phyloP scores from a whole-genome alignment of 37 sponge, comb jelly and placozoan genomes.

The Geodia barretti region DNA sequence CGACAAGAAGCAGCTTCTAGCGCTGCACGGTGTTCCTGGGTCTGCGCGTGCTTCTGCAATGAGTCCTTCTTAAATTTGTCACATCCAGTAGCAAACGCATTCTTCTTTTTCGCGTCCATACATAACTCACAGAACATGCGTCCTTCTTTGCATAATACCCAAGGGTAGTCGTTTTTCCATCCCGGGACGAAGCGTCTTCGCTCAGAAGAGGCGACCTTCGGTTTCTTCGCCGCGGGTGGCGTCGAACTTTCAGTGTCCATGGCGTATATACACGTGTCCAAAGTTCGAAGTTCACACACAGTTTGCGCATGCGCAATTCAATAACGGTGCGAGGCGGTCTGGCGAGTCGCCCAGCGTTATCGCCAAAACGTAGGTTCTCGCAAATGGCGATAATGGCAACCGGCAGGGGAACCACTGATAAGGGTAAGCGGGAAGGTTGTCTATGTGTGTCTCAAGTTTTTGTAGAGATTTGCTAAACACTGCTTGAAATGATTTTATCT shows the following conservation, averaged over 20 bases:
- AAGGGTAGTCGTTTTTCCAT: constrained; percentile 21
- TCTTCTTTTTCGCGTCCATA: constrained; percentile 8
- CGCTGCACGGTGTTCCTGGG: constrained; percentile 6
- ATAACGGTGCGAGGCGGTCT: not conserved
- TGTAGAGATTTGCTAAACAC: too few relatives aligned
- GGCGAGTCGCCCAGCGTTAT: too few relatives aligned
- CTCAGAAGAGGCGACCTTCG: too few relatives aligned
- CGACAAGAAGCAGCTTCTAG: constrained; percentile 6
- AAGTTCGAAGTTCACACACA: too few relatives aligned
- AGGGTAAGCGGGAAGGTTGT: too few relatives aligned
- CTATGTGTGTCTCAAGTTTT: too few relatives aligned
- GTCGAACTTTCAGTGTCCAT: too few relatives aligned
- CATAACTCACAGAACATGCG: constrained; percentile 10
- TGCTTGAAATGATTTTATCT: too few relatives aligned
- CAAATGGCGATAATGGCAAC: constrained; percentile 12
- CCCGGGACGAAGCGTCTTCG: not conserved
- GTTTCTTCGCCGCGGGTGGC: not conserved
- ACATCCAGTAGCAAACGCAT: constrained; percentile 13
- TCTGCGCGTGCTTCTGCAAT: constrained; percentile 7
- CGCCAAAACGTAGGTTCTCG: not conserved
- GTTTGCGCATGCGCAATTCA: not conserved
- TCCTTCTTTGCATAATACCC: constrained; percentile 2
- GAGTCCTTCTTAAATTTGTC: constrained; percentile 24
- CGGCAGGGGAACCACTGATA: constrained; percentile 19
- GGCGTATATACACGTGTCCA: too few relatives aligned